phyloP scores from a whole-genome alignment of 2,888 invertebrate genomes.

The Dryobotodes eremita region DNA sequence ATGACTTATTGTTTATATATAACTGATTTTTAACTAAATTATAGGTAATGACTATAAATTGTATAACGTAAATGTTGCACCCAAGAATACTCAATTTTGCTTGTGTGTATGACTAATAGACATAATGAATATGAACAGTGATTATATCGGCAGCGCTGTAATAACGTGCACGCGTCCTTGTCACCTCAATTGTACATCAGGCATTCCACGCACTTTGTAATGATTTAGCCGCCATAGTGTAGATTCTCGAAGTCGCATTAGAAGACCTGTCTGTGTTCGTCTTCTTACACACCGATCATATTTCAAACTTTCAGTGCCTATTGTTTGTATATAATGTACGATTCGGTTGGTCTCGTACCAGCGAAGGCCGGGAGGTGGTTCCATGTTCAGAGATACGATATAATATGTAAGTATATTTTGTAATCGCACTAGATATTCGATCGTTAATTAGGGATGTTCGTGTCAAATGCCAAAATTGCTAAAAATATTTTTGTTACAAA shows the following conservation, averaged over 20 bases:
- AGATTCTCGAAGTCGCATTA: constrained; percentile 68
- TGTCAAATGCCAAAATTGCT: constrained; percentile 82
- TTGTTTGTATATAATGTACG: constrained; percentile 83
- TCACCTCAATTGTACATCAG: constrained; percentile 78
- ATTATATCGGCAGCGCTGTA: constrained; percentile 57
- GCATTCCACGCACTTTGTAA: constrained; percentile 81
- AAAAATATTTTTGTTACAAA: constrained; percentile 83
- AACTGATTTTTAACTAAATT: constrained; percentile 54
- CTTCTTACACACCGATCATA: constrained; percentile 74
- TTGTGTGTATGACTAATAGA: constrained; percentile 55
- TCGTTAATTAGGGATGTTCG: constrained; percentile 76
- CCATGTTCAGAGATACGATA: constrained; percentile 88
- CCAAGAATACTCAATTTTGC: constrained; percentile 55
- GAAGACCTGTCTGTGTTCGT: constrained; percentile 68
- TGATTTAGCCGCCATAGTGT: constrained; percentile 80
- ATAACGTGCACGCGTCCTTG: constrained; percentile 63
- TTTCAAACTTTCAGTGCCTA: constrained; percentile 85
- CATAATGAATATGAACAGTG: constrained; percentile 51
- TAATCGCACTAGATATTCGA: constrained; percentile 82
- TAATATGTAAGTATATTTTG: constrained; percentile 84
- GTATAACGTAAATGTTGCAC: constrained; percentile 55
- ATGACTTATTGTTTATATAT: constrained; percentile 62
- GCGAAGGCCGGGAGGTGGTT: constrained; percentile 71
- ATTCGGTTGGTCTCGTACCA: constrained; percentile 70
- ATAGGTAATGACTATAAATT: constrained; percentile 50